These are phyloP conservation scores for Stegodyphus dumicola DNA, from an alignment of 1,140 invertebrate species.

Conservation along the genomic window DNA sequence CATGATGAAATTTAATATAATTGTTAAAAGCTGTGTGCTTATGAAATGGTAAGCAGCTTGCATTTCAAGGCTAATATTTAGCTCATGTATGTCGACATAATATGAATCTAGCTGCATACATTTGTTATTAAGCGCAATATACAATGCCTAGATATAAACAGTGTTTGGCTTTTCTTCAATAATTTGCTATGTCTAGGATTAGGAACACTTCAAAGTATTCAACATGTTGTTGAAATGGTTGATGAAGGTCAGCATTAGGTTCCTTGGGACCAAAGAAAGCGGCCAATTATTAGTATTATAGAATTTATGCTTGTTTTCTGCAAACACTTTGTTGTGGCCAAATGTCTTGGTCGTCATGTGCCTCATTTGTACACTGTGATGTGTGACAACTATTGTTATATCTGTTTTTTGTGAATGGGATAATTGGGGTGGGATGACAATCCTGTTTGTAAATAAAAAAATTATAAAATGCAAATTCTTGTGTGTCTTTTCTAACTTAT, in stretches of 20 bases:
- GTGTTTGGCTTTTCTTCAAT: conserved; percentile 31
- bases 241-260: conserved; percentile 12
- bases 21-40: too few relatives aligned
- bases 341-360: conserved; percentile 58
- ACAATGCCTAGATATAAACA: conserved; percentile 6
- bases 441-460: conserved; percentile 59
- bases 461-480: not conserved
- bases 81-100: conserved; percentile 12
- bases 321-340: conserved; percentile 50
- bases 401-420: conserved; percentile 57
- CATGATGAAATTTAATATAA: too few relatives aligned
- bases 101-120: conserved; percentile 31
- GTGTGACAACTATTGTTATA: conserved; percentile 60
- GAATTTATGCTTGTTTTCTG: conserved; percentile 39
- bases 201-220: conserved; percentile 46
- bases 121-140: conserved; percentile 10
- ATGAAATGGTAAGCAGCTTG: too few relatives aligned
- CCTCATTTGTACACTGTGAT: conserved; percentile 62
- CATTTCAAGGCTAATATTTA: conserved; percentile 6
- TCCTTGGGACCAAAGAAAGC: conserved; percentile 5
- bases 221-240: conserved; percentile 30
- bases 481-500: not conserved
- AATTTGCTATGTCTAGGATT: conserved; percentile 21
- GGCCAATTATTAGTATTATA: conserved; percentile 13
- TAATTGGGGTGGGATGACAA: conserved; percentile 53